These are phyloP conservation scores for Salticus scenicus DNA, from an alignment of 2,888 invertebrate genomes.

Conservation along the genomic window DNA sequence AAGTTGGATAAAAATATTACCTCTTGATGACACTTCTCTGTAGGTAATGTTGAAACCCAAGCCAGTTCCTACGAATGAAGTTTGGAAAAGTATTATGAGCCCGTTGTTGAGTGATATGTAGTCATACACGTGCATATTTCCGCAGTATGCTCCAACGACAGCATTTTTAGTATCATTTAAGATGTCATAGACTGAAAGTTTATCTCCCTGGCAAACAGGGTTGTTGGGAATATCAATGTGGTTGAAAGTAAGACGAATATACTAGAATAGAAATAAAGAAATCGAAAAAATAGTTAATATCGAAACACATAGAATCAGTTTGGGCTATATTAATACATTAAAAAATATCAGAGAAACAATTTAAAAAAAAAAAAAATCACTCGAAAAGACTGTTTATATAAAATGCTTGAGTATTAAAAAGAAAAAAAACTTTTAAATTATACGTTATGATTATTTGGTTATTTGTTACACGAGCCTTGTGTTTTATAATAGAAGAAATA, in stretches of 20 bases:
- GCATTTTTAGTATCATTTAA: background rate
- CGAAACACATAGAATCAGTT: no score
- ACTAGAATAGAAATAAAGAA: background rate
- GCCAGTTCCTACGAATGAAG: background rate
- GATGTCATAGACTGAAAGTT: background rate
- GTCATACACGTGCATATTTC: background rate
- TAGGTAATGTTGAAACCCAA: constrained; percentile 7
- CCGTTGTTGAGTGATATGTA: background rate
- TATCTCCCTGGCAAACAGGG: background rate
- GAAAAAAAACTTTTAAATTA: no score
- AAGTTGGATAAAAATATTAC: no score
- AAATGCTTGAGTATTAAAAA: no score
- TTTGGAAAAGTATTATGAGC: background rate
- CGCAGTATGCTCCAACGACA: background rate
- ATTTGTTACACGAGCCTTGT: no score
- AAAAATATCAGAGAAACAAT: no score
- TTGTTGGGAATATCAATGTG: background rate
- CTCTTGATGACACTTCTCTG: background rate
- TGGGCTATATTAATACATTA: no score
- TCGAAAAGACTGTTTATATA: no score
- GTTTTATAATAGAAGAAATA: no score
- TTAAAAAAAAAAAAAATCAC: no score
- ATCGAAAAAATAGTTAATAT: no score
- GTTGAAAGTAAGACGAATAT: constrained; percentile 5
- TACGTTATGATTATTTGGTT: no score